Evolutionary conservation across 2,888 invertebrate genomes (phyloP).

Genomic region (Odontocolon sp.): DNA sequence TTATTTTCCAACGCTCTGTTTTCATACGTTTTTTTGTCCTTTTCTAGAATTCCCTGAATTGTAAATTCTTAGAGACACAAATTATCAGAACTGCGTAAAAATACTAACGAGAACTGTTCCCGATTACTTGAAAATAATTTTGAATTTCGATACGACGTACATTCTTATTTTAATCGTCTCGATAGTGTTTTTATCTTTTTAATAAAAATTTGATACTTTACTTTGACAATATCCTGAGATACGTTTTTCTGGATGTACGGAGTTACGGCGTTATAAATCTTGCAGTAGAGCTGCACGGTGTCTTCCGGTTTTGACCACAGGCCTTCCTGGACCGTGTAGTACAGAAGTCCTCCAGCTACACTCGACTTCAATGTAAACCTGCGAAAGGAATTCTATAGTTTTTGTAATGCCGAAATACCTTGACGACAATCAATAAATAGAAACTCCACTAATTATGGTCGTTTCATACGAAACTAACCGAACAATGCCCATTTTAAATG

Average conservation of each 20-base stretch:
- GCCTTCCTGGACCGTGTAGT: conserved; percentile 77
- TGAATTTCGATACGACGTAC: too few species aligned
- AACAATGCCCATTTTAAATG: conserved; percentile 68
- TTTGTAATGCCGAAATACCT: neutral
- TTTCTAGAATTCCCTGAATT: too few species aligned
- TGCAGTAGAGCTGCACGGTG: conserved; percentile 75
- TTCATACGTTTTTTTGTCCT: too few species aligned
- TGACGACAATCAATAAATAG: conserved; percentile 38
- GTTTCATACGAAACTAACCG: conserved; percentile 67
- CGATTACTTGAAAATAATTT: too few species aligned
- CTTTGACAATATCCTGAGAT: conserved; percentile 68
- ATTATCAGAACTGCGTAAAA: too few species aligned
- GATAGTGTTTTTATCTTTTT: neutral
- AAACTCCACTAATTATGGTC: neutral
- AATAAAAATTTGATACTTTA: conserved; percentile 9
- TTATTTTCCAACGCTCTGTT: too few species aligned
- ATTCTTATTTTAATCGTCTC: too few species aligned
- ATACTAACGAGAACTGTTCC: too few species aligned
- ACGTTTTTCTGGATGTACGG: conserved; percentile 73
- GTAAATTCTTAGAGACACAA: too few species aligned
- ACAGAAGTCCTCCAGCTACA: conserved; percentile 76
- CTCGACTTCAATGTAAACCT: conserved; percentile 76
- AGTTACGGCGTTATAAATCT: conserved; percentile 71
- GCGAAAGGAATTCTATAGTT: conserved; percentile 52
- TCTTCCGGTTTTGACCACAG: conserved; percentile 79